Percentiles rank a stretch among this genome's conserved stretches.
Evolutionary conservation across 2,888 invertebrate species (phyloP).

Genomic region (Drosophila percnosoma): DNA sequence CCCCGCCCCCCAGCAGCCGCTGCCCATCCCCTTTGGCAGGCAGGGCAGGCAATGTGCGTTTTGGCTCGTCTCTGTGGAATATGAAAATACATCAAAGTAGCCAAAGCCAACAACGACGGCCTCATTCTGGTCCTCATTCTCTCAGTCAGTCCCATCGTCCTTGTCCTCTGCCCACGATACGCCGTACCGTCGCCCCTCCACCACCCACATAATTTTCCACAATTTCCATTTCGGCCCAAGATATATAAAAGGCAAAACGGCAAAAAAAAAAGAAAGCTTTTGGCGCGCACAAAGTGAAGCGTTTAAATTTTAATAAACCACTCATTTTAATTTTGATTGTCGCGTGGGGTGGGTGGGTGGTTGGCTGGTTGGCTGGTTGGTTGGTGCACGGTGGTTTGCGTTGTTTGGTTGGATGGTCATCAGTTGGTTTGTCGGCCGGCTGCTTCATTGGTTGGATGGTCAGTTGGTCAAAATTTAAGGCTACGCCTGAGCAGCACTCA

Average conservation of each 20-base stretch:
- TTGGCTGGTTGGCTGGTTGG: too few species aligned
- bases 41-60: conserved; percentile 44
- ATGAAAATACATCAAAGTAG: conserved; percentile 77
- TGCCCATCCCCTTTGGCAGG: not conserved
- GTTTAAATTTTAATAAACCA: conserved; percentile 83
- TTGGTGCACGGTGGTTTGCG: not conserved
- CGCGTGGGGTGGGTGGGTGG: conserved; percentile 24
- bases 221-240: conserved; percentile 43
- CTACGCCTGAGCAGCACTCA: not conserved
- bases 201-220: conserved; percentile 35
- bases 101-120: conserved; percentile 45
- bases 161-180: conserved; percentile 8
- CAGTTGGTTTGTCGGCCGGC: conserved; percentile 1
- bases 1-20: not conserved
- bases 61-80: conserved; percentile 67
- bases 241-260: conserved; percentile 33
- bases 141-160: conserved; percentile 17
- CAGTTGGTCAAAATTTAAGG: not conserved
- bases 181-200: not conserved
- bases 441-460: not conserved
- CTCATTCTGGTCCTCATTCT: conserved; percentile 12
- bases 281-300: conserved; percentile 70
- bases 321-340: conserved; percentile 83
- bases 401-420: conserved; percentile 3
- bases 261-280: conserved; percentile 52